These are phyloP conservation scores for Baronia brevicornis DNA, from an alignment of 2,888 invertebrate genomes.

Conservation along the genomic window DNA sequence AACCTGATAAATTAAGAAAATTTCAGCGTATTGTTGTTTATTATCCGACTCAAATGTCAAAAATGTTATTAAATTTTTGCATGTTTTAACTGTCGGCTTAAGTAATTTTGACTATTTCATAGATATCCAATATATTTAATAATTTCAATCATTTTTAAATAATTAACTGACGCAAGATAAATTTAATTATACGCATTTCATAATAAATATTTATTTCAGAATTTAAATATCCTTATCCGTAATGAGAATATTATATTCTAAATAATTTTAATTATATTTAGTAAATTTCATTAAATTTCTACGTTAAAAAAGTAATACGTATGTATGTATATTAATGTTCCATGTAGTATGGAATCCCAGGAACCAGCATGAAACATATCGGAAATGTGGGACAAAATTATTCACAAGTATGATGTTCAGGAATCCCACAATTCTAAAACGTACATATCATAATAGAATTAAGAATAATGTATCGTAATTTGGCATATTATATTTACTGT, in stretches of 20 bases:
- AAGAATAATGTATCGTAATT: conserved; percentile 37
- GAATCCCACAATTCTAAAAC: conserved; percentile 32
- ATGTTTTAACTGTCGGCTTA: conserved; percentile 18
- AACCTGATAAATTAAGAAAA: conserved; percentile 54
- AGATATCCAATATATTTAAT: too few relatives aligned
- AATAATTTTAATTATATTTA: conserved; percentile 13
- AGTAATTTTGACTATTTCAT: conserved; percentile 21
- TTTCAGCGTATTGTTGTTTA: conserved; percentile 4
- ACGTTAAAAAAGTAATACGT: too few relatives aligned
- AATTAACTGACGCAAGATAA: conserved; percentile 58
- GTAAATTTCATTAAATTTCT: too few relatives aligned
- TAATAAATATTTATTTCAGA: too few relatives aligned
- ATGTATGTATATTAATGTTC: too few relatives aligned
- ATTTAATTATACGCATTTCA: too few relatives aligned
- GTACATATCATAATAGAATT: conserved; percentile 57
- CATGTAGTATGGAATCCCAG: conserved; percentile 20
- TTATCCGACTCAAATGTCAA: conserved; percentile 12
- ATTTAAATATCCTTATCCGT: too few relatives aligned
- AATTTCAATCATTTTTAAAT: too few relatives aligned
- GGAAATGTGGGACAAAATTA: conserved; percentile 27
- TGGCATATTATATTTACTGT: conserved; percentile 35
- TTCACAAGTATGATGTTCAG: conserved; percentile 1
- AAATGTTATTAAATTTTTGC: conserved; percentile 33
- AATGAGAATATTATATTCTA: conserved; percentile 9
- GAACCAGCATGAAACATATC: conserved; percentile 59